Evolutionary conservation across 2,888 invertebrate genomes (phyloP).

Genomic region (Frankliniella intonsa): DNA sequence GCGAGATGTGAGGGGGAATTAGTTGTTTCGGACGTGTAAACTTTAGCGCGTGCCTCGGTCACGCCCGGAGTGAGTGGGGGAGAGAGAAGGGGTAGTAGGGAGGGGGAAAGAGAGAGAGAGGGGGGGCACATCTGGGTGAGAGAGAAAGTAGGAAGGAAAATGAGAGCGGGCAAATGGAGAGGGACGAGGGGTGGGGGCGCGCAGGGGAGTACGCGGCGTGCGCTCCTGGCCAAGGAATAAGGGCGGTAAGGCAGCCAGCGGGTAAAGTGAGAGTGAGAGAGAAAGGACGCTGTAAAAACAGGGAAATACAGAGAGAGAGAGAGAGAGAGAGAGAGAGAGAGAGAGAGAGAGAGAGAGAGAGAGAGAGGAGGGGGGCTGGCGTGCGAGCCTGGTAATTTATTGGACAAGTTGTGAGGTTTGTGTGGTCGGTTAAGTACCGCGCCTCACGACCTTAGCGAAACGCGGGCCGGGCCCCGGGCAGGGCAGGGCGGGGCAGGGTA

Average conservation of each 20-base stretch:
- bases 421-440: conserved; percentile 2
- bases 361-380: neutral
- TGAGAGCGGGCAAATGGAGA: neutral
- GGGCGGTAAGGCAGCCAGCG: too few species aligned
- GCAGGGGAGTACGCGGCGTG: neutral
- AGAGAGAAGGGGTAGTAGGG: neutral
- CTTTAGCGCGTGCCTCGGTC: neutral
- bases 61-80: neutral
- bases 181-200: neutral
- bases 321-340: neutral
- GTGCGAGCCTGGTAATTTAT: conserved; percentile 13
- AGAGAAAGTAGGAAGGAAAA: neutral
- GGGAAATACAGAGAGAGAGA: too few species aligned
- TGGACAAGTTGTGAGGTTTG: conserved; percentile 26
- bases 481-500: neutral
- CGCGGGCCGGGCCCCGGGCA: neutral
- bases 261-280: too few species aligned
- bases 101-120: neutral
- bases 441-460: conserved; percentile 7
- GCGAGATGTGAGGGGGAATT: neutral
- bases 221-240: too few species aligned
- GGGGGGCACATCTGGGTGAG: neutral
- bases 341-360: neutral
- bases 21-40: conserved; percentile 26
- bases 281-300: too few species aligned